Percentiles rank a stretch among this genome's conserved stretches.
Conservation (phyloP, 1,140 invertebrate genomes). For the Lasioglossum albipes region DNA sequence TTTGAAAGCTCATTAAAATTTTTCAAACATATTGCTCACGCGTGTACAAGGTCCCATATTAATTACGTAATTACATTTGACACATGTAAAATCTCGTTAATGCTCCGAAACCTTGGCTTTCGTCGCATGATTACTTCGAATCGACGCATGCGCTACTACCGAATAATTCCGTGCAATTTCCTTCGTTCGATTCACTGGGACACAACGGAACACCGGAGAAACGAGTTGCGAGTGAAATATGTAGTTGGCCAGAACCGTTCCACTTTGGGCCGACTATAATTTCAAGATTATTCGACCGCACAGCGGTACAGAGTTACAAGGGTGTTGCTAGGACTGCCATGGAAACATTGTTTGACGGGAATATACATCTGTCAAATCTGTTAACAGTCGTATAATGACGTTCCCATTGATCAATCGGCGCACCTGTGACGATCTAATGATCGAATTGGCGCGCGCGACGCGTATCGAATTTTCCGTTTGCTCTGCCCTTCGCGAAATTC, state of each 20-base stretch:
- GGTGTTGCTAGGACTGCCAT: neutral
- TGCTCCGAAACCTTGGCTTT: no score
- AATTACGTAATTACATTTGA: no score
- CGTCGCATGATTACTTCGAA: no score
- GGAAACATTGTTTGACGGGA: conserved; percentile 13
- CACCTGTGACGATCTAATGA: conserved; percentile 10
- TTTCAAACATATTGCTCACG: no score
- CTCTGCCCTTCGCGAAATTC: neutral
- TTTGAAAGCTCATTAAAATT: no score
- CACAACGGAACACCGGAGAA: no score
- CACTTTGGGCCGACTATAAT: neutral
- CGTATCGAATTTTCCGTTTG: conserved; percentile 24
- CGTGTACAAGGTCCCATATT: no score
- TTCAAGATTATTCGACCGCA: conserved; percentile 2
- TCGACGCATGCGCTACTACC: no score
- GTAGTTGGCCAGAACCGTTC: neutral
- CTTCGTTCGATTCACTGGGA: no score
- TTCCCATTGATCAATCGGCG: conserved; percentile 12
- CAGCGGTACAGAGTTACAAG: neutral
- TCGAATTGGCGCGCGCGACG: conserved; percentile 2
- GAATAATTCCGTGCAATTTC: no score
- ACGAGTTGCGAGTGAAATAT: neutral
- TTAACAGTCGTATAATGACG: conserved; percentile 5
- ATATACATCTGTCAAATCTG: conserved; percentile 12
- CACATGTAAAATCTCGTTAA: no score